Percentiles rank a stretch among this genome's conserved stretches.
Evolutionary conservation across 1,140 invertebrate genomes (phyloP).

Genomic region (Tetragnatha versicolor): DNA sequence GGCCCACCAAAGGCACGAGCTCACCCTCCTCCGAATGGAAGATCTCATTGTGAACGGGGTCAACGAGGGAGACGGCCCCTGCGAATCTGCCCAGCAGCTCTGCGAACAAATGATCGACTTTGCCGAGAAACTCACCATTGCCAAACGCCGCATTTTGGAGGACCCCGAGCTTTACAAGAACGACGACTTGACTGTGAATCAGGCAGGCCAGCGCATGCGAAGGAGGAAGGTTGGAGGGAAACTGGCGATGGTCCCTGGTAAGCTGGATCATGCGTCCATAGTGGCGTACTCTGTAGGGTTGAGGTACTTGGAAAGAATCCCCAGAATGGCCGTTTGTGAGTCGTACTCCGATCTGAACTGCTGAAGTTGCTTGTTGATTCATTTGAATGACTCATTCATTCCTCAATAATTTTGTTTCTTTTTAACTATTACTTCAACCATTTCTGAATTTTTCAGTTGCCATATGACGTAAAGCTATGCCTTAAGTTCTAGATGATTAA

Average conservation of each 20-base stretch:
- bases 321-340: conserved; percentile 43
- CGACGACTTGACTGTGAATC: conserved; percentile 64
- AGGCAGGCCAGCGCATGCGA: conserved; percentile 68
- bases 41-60: conserved; percentile 79
- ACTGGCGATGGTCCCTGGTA: conserved; percentile 82
- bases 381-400: neutral
- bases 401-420: too few relatives aligned
- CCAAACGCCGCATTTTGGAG: conserved; percentile 80
- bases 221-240: conserved; percentile 76
- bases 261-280: conserved; percentile 86
- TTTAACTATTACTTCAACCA: too few relatives aligned
- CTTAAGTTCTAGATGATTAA: too few relatives aligned
- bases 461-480: too few relatives aligned
- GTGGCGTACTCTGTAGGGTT: conserved; percentile 56
- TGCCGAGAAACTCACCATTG: conserved; percentile 72
- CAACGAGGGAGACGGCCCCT: conserved; percentile 67
- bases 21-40: conserved; percentile 80
- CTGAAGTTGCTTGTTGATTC: neutral
- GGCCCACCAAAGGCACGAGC: conserved; percentile 79
- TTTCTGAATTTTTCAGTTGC: too few relatives aligned
- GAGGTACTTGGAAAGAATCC: conserved; percentile 21
- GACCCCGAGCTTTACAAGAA: conserved; percentile 80
- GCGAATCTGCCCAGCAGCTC: conserved; percentile 70
- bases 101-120: conserved; percentile 82
- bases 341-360: conserved; percentile 51